Base-by-base conservation (phyloP, 2,888 invertebrate genomes). In the Pyrgus malvae region DNA sequence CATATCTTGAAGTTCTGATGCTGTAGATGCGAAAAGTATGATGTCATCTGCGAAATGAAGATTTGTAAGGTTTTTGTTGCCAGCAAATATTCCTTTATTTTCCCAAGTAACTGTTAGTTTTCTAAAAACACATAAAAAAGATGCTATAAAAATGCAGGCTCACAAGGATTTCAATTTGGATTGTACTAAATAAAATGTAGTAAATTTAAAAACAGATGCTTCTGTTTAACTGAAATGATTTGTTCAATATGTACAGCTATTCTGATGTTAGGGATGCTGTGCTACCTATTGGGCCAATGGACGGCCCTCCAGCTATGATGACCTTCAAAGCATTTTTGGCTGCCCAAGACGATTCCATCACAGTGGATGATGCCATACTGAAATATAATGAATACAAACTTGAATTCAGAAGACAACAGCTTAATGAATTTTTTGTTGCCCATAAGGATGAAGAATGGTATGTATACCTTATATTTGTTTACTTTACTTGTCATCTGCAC, bases 401-500 rank as follows among this genome's bases (percentile, higher is more conserved):
- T 72, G 99, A 99, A 73, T 99, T 99, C 83, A 95, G 96, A 71
- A 92, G 97, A 49, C 98, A 98, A 78, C 99, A 99, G 81, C 93
- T 99, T 53, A 98, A 98, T 88, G 98, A 99, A 81, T 99, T 99
- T 91, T 99, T 99, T 90, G 95, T 99, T 70, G 96, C 97, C 40
- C 99, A 99, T 91, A 99, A 99, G 90, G 99, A 99, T 75, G 99
- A 99, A 87, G 99, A 99, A 94, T 99, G 99, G 99, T 99, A 93
- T 91, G 96, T 87, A 48, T 45, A 9, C 12, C 5, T 29, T 14
- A 14, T 5, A 33, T 33, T 33, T 1, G 8, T 14, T 14, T 12
- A n/a, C n/a, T 12, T 33, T 33, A 7, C 4, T 6, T 14, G 2
- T n/a, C n/a, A n/a, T n/a, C n/a, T n/a, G n/a, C n/a, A n/a, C n/a